Percentiles rank a stretch among this genome's conserved stretches.
Conservation (phyloP, 2,888 invertebrate species). For the Magallana nippona region DNA sequence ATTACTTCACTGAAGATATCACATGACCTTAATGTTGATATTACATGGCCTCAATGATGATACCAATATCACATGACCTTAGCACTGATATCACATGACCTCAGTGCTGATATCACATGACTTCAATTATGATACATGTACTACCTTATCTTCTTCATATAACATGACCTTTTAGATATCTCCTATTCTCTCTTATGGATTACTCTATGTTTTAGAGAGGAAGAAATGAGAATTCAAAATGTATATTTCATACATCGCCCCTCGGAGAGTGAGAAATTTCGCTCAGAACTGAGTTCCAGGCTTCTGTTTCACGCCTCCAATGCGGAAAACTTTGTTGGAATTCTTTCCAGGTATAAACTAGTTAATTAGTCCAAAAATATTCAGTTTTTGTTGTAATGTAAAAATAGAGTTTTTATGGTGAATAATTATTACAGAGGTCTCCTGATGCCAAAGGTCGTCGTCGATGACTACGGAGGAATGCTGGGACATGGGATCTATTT, state of each 20-base stretch:
- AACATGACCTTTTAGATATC: too few species aligned
- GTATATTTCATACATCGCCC: slow-evolving; percentile 71
- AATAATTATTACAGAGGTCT: slow-evolving; percentile 69
- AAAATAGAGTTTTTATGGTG: too few species aligned
- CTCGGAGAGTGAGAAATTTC: slow-evolving; percentile 70
- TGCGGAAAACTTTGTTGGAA: slow-evolving; percentile 77
- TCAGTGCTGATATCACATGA: too few species aligned
- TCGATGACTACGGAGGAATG: slow-evolving; percentile 77
- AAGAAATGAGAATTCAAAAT: slow-evolving; percentile 58
- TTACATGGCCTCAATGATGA: too few species aligned
- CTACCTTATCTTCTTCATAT: too few species aligned
- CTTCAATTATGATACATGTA: too few species aligned
- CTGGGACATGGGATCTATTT: slow-evolving; percentile 79
- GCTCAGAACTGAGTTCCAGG: slow-evolving; percentile 60
- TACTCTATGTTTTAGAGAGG: slow-evolving; percentile 49
- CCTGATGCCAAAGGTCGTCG: slow-evolving; percentile 76
- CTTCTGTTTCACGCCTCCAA: slow-evolving; percentile 76
- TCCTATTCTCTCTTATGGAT: too few species aligned
- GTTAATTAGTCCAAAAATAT: background rate
- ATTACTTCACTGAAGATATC: too few species aligned
- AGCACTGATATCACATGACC: too few species aligned
- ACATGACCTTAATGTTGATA: too few species aligned
- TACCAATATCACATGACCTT: too few species aligned
- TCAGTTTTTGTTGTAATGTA: too few species aligned
- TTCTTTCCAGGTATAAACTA: slow-evolving; percentile 75